Conservation (phyloP, 2,113 vertebrate genomes). For the Seriola rivoliana region DNA sequence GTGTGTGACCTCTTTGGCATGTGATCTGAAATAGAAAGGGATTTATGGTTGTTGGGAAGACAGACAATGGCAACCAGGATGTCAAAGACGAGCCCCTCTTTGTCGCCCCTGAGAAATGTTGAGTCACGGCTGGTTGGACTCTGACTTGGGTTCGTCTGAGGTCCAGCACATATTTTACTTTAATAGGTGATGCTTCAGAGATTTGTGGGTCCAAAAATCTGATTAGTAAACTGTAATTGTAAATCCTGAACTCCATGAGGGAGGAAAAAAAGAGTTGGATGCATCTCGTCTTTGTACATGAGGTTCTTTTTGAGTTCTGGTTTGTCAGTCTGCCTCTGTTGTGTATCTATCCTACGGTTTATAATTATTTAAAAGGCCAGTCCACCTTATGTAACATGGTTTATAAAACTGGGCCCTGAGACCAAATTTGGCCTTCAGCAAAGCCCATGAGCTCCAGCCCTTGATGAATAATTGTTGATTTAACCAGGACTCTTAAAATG, state of each 20-base stretch:
- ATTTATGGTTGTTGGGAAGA: conserved; percentile 66
- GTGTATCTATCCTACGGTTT: neutral
- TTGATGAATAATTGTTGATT: conserved; percentile 19
- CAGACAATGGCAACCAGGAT: conserved; percentile 72
- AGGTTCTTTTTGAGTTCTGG: neutral
- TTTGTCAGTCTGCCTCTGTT: neutral
- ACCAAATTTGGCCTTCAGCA: conserved; percentile 25
- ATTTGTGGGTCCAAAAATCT: neutral
- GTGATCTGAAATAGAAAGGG: conserved; percentile 83
- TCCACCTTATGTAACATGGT: neutral
- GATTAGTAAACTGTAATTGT: neutral
- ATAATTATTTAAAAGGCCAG: neutral
- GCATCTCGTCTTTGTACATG: neutral
- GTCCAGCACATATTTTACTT: conserved; percentile 22
- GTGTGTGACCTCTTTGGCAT: conserved; percentile 81
- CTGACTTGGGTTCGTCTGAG: conserved; percentile 27
- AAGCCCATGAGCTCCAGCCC: conserved; percentile 1
- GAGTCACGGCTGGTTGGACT: conserved; percentile 60
- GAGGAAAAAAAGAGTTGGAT: neutral
- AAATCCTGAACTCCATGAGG: neutral
- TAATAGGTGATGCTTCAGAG: neutral
- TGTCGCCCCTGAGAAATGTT: conserved; percentile 45
- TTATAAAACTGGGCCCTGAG: neutral
- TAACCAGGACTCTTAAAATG: conserved; percentile 17
- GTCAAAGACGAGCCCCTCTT: conserved; percentile 55